Percentiles rank a stretch among this genome's conserved stretches.
These are phyloP conservation scores for Platysteira castanea DNA, from an alignment of 2,113 vertebrate genomes.

Conservation along the genomic window DNA sequence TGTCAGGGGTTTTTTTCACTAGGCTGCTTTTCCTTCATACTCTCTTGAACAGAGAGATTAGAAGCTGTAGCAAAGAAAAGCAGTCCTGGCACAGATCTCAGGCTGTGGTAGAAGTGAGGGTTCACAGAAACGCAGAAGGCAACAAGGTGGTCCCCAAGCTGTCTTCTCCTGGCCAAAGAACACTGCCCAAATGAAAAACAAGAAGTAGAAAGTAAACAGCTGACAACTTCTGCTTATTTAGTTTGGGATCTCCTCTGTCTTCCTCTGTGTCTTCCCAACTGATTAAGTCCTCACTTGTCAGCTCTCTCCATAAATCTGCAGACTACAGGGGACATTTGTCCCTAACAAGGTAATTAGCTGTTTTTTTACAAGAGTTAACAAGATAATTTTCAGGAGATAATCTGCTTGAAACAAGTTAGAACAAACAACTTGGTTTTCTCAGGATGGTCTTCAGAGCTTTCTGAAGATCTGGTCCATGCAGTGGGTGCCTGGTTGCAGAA, in stretches of 20 bases:
- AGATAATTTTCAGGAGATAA: neutral
- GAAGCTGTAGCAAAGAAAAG: neutral
- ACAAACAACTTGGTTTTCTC: neutral
- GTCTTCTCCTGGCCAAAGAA: neutral
- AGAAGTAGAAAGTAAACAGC: neutral
- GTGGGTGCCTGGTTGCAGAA: neutral
- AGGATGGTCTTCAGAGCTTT: neutral
- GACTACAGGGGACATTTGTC: neutral
- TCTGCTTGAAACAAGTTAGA: neutral
- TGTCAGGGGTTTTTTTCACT: accelerated
- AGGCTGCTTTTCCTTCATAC: neutral
- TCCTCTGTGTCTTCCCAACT: neutral
- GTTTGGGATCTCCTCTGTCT: neutral
- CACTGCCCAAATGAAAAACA: accelerated
- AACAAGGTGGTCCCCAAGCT: neutral
- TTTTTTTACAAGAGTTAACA: neutral
- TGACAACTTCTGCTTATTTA: neutral
- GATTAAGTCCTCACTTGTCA: neutral
- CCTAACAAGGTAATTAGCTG: neutral
- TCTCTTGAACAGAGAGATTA: neutral
- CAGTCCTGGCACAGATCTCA: neutral
- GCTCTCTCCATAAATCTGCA: neutral
- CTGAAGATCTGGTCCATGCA: neutral
- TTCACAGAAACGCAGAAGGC: neutral
- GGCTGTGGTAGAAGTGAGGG: neutral